Base-by-base conservation (phyloP, 2,888 invertebrate species). In the Mantis religiosa region DNA sequence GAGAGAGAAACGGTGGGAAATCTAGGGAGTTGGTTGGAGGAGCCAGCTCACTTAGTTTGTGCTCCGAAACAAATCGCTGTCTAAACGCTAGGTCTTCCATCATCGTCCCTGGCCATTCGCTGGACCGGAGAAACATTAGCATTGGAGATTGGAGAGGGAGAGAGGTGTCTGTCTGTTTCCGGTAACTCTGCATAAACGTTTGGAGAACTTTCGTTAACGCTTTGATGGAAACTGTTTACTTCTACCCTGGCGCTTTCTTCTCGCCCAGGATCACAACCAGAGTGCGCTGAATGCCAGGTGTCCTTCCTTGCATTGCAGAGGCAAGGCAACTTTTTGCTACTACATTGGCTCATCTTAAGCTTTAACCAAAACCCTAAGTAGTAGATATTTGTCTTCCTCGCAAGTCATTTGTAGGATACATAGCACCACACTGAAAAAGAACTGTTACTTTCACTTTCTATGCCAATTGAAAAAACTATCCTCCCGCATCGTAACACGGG, bases 71-170 rank as follows among this genome's bases (percentile, higher is more conserved):
- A 87, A 87, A 87, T 87, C 82, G 82, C 82, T 82, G 87, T 87
- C 87, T 87, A 87, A 87, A 87, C 87, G 87, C 34, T 34, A 14
- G 87, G 87, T 87, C 87, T 87, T 87, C 87, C 87, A 87, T 87
- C 87, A 87, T 87, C 87, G 87, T 87, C 82, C 85, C 34, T n/a
- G 87, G 82, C 82, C 82, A 82, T 87, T 87, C 87, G 82, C 82
- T 87, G 34, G 87, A 34, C 87, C 82, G 87, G 87, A 71, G 87
- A 87, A 87, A 87, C 87, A 87, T 87, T 87, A 87, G 87, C 87
- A 87, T 87, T 82, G 25, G 87, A 87, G 87, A 81, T 86, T 54
- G 85, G 47, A 41, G 85, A 41, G 47, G 41, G 47, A 30, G 47
- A 47, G 83, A 83, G 83, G 83, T 83, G 83, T 83, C n/a, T 27